Conservation (phyloP, 2,888 invertebrate genomes). For the Acrobeloides nanus region DNA sequence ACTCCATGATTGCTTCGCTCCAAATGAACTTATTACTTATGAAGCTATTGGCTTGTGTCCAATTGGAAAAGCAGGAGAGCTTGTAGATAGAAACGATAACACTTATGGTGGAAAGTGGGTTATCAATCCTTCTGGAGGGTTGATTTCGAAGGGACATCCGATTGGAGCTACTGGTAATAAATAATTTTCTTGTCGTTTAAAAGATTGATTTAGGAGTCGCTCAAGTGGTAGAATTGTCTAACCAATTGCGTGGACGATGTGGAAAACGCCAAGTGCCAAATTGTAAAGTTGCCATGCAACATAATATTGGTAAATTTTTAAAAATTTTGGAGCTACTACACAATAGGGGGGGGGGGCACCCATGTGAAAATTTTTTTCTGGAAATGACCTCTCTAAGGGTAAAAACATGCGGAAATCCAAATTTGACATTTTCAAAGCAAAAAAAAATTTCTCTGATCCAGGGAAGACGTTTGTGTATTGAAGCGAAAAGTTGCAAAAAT, state of each 20-base stretch:
- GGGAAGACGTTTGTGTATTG: too few relatives aligned
- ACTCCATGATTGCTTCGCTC: conserved; percentile 93
- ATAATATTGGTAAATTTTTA: conserved; percentile 91
- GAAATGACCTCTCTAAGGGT: too few relatives aligned
- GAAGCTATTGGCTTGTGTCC: conserved; percentile 85
- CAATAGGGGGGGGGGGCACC: too few relatives aligned
- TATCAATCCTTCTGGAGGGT: conserved; percentile 94
- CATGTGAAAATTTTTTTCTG: too few relatives aligned
- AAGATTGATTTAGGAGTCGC: conserved; percentile 69
- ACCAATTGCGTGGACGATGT: conserved; percentile 76
- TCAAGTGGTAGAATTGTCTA: conserved; percentile 80
- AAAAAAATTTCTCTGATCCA: too few relatives aligned
- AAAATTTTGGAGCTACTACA: too few relatives aligned
- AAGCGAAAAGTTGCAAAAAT: too few relatives aligned
- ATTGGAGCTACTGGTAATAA: conserved; percentile 84
- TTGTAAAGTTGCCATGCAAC: conserved; percentile 69
- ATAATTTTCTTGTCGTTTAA: too few relatives aligned
- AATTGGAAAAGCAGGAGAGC: conserved; percentile 73
- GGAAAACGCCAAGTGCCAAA: conserved; percentile 71
- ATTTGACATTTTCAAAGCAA: too few relatives aligned
- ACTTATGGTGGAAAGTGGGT: conserved; percentile 95
- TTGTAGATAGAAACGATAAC: conserved; percentile 87
- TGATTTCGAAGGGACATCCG: conserved; percentile 96
- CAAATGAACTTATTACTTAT: conserved; percentile 91
- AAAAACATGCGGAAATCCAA: too few relatives aligned